Evolutionary conservation across 2,888 invertebrate species (phyloP).

Genomic region (Zeuzera pyrina): DNA sequence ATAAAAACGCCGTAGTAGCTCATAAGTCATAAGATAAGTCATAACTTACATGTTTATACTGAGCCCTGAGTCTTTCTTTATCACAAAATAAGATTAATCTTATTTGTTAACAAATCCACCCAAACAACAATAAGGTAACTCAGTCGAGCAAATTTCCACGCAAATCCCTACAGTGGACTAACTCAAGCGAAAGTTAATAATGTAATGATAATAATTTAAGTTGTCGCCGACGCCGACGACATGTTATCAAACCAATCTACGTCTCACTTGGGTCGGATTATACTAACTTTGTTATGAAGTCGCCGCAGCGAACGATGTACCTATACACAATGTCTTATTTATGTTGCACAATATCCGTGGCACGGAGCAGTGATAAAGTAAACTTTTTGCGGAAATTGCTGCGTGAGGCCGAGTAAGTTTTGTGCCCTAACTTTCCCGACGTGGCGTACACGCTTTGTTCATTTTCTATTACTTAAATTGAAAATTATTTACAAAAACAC

Average conservation of each 20-base stretch:
- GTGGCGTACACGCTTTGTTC: too few species aligned
- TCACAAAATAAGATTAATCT: too few species aligned
- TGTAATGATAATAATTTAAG: constrained; percentile 13
- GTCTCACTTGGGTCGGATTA: constrained; percentile 3
- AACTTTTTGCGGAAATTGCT: constrained; percentile 3
- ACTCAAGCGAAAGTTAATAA: constrained; percentile 9
- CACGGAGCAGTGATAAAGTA: constrained; percentile 2
- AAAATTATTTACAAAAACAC: too few species aligned
- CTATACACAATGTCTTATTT: constrained; percentile 6
- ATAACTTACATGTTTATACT: too few species aligned
- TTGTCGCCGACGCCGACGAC: constrained; percentile 5
- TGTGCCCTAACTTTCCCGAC: constrained; percentile 2
- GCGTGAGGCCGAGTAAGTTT: not conserved
- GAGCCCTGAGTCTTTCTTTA: too few species aligned
- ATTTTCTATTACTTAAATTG: too few species aligned
- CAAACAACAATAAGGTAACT: too few species aligned
- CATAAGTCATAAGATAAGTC: too few species aligned
- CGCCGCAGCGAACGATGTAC: not conserved
- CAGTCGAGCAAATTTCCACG: constrained; percentile 4
- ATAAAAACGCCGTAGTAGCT: too few species aligned
- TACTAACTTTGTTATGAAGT: constrained; percentile 4
- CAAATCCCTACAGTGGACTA: constrained; percentile 5
- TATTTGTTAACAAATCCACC: too few species aligned
- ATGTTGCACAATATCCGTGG: constrained; percentile 5
- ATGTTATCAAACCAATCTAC: constrained; percentile 1